Evolutionary conservation across 1,140 invertebrate species (phyloP).

Genomic region (Apolygus lucorum): DNA sequence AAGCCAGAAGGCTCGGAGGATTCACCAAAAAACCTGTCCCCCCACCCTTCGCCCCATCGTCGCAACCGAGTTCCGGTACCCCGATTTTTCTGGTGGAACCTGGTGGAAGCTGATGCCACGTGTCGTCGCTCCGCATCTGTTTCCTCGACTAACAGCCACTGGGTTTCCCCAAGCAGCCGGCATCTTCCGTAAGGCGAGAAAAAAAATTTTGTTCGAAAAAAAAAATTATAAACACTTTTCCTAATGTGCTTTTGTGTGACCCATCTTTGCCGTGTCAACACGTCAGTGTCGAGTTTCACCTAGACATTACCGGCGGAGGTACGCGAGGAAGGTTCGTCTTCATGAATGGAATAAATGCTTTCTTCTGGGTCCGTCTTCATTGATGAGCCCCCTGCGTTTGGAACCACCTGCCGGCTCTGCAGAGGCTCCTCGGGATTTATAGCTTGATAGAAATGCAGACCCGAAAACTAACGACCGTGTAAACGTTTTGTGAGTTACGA

Average conservation of each 20-base stretch:
- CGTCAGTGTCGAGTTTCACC: neutral
- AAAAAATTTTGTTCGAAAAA: neutral
- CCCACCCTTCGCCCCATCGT: neutral
- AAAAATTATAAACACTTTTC: slow-evolving; percentile 1
- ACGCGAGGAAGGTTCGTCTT: too few species aligned
- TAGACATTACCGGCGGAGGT: too few species aligned
- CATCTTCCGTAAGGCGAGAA: neutral
- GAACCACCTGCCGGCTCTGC: too few species aligned
- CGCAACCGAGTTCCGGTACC: neutral
- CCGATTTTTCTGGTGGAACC: neutral
- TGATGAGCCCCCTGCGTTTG: too few species aligned
- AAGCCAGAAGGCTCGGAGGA: too few species aligned
- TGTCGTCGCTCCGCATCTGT: neutral
- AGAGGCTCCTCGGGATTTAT: too few species aligned
- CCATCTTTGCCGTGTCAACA: neutral
- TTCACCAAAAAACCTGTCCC: neutral
- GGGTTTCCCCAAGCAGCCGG: neutral
- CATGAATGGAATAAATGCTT: too few species aligned
- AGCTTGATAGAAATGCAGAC: too few species aligned
- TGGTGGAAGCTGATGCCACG: neutral
- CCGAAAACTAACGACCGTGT: too few species aligned
- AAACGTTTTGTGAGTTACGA: too few species aligned
- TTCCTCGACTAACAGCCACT: neutral
- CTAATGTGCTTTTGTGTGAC: neutral
- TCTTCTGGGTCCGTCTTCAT: too few species aligned